Evolutionary conservation across 2,113 vertebrate genomes (phyloP), one percentile per base, ranked within the genome.

Genomic region (Reinhardtius hippoglossoides): DNA sequence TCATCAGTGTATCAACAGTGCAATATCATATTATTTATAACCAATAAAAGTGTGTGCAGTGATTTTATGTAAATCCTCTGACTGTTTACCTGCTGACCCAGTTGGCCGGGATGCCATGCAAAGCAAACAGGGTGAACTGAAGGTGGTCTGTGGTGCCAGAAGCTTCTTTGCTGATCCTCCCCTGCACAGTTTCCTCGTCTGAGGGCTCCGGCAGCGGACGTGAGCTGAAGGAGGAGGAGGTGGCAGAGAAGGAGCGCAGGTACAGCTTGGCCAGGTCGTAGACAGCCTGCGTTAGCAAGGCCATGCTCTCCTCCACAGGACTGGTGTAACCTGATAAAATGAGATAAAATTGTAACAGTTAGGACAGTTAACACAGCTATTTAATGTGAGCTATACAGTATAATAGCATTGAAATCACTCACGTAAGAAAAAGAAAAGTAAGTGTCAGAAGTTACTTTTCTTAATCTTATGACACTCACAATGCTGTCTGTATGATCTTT

Each of bases 41-140:
- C 8, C 35, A 37, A 37, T 37, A 9, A 37, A 37, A 37, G 14
- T 46, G 44, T 14, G 16, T 3, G 46, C n/a, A 24, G 21, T 55
- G 15, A 18, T 9, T 75, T 9, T 50, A n/a, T 14, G 27, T 55
- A 70, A 48, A 21, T 67, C n/a, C 16, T 16, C 37, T 16, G 40
- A 40, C n/a, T 14, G 20, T 42, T 84, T 91, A 99, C 98, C 96
- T 97, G 92, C 96, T 96, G 81, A 98, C 92, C 98, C 98, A 99
- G 74, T 72, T 84, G 88, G 93, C 76, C 12, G 95, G 94, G 92
- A 99, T 96, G 74, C 97, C 96, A 80, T 99, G 98, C 55, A 96
- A 90, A 37, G 97, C 96, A 87, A 96, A 98, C 81, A 99, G 71
- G 35, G 96, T 98, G 90, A 99, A 99, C 71, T 99, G 96, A 52